phyloP scores from a whole-genome alignment of 2,888 invertebrate genomes.

The Monochamus alternatus region DNA sequence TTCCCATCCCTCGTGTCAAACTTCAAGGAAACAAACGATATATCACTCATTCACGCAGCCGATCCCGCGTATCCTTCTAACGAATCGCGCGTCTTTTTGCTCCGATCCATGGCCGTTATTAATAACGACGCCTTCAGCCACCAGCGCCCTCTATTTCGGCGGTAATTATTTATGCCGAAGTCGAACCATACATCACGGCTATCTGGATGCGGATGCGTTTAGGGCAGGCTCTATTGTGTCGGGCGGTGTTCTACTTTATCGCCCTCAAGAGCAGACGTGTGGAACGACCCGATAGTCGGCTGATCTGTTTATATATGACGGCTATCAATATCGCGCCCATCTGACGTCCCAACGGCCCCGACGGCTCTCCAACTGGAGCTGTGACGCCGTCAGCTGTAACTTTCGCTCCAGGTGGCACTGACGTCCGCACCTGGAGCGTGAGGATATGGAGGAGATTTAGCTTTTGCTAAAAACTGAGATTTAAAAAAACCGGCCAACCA shows the following conservation, averaged over 20 bases:
- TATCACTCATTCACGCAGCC: background rate
- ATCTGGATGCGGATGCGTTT: constrained; percentile 55
- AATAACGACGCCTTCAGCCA: constrained; percentile 21
- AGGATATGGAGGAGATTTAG: too few species aligned
- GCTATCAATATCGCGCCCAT: constrained; percentile 45
- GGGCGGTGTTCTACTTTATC: constrained; percentile 52
- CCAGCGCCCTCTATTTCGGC: constrained; percentile 39
- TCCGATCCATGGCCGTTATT: background rate
- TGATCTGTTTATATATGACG: constrained; percentile 49
- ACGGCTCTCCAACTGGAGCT: too few species aligned
- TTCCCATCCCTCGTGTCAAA: background rate
- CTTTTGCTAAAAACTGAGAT: too few species aligned
- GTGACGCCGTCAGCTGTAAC: too few species aligned
- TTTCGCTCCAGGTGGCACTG: too few species aligned
- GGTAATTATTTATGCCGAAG: constrained; percentile 50
- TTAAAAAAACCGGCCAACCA: too few species aligned
- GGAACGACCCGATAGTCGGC: constrained; percentile 50
- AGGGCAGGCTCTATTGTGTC: constrained; percentile 50
- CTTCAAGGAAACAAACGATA: background rate
- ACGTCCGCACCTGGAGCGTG: too few species aligned
- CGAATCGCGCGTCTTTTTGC: constrained; percentile 16
- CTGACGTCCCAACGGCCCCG: background rate
- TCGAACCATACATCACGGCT: constrained; percentile 52
- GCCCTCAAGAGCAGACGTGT: constrained; percentile 51
- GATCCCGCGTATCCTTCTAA: background rate